Base-by-base conservation (phyloP, 2,797 vertebrate genomes). In the Scolopax rusticola region DNA sequence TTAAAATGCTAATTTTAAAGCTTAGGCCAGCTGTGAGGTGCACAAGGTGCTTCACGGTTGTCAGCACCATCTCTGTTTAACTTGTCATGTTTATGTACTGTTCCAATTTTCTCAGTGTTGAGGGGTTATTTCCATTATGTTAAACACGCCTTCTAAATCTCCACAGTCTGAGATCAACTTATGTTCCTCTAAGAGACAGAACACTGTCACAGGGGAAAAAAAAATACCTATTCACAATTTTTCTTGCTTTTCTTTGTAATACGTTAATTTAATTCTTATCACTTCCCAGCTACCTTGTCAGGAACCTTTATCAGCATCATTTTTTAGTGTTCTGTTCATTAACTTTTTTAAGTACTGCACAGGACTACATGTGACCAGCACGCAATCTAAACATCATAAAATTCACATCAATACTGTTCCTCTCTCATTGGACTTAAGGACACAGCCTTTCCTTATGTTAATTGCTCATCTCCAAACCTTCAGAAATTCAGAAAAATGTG, bases 31-130 rank as follows among this genome's bases (percentile, higher is more conserved):
- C 80, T 93, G 50, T 77, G 65, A 77, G 56, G 76, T 81, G 47
- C 41, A 47, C 21, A 43, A 79, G 73, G 64, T 84, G 57, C 64
- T 95, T 95, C 88, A 91, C 0, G 0, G 63, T 80, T 96, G 93
- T 97, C 90, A 95, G 60, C 64, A 78, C 76, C 70, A 75, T 94
- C 76, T 94, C 85, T 59, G 67, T 84, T 97, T 94, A 96, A 90
- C 67, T 91, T 97, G 90, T 94, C 96, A 87, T 94, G 86, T 96
- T 97, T 96, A 92, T 73, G 74, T 80, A 82, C 85, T 74, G 32
- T 93, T 96, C 83, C 78, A 77, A 60, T 94, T 95, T 96, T 77
- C 87, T 84, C 45, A 47, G 57, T 84, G 77, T 69, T 88, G 86
- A 92, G 57, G 47, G 28, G 23, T 88, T 95, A 84, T 92, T 97